Evolutionary conservation across 2,113 vertebrate species (phyloP), one percentile per base, ranked within the genome.

Genomic region (pig (Sus scrofa)): DNA sequence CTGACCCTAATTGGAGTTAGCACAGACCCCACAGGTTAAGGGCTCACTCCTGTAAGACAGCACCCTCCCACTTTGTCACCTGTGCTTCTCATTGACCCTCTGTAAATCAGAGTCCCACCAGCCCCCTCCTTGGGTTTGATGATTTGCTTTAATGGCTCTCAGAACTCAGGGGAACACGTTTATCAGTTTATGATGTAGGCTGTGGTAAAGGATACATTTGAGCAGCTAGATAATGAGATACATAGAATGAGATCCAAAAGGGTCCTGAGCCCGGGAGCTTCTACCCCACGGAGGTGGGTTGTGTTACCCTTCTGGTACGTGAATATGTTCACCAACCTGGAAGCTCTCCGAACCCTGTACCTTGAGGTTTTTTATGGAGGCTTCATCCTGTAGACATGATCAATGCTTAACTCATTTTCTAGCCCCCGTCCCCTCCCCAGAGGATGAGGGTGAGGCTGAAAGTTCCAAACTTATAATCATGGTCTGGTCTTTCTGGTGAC

Each of bases 161-260:
- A 14, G 50, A 77, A 68, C 34, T 77, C 70, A 56, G 71, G 27
- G 71, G 19, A 44, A 15, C 20, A 67, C 7, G 8, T 22, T 22
- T 18, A 20, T 39, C 39, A 22, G 30, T 7, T 54, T 77, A 44
- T 78, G 68, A 14, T 77, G 24, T 44, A 39, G 50, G 0, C 1
- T n/a, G 6, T 15, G 62, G 1, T 15, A 27, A 44, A 44, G 62
- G 71, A 58, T 4, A 2, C 1, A 14, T n/a, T 30, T 6, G 8
- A 54, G 7, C 58, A 65, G 32, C 60, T 22, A 20, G 70, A 30
- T 44, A 30, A 14, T 58, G 82, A n/a, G 68, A 34, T 9, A 39
- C 14, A 0, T 26, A 44, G 82, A n/a, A 4, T 2, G 34, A 27
- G 37, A 10, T 37, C 73, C 0, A 3, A 44, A 54, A 54, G 60